A percentile compares a stretch with the other conserved stretches of the same genome.
These are phyloP conservation scores for Drosophila repletoides DNA, from an alignment of 1,140 invertebrate genomes.

Conservation along the genomic window DNA sequence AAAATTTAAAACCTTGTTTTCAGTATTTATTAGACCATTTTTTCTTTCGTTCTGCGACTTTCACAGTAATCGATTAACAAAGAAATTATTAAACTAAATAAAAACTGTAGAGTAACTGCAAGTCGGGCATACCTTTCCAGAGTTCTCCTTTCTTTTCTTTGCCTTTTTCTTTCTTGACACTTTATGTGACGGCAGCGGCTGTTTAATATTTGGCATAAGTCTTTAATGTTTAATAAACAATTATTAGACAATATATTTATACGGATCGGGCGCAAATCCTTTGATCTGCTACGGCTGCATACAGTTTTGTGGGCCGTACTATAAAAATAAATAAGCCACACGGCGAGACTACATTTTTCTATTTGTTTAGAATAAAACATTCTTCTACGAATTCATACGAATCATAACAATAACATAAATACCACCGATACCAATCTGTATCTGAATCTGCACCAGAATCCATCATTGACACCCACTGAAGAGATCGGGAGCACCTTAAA, in stretches of 20 bases:
- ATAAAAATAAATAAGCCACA: conserved; percentile 60
- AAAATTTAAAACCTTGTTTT: too few relatives aligned
- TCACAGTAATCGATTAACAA: too few relatives aligned
- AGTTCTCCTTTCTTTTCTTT: too few relatives aligned
- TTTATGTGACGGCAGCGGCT: conserved; percentile 55
- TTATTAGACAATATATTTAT: conserved; percentile 67
- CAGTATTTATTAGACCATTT: too few relatives aligned
- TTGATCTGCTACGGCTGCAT: conserved; percentile 28
- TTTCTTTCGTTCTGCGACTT: too few relatives aligned
- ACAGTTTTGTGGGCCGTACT: not conserved
- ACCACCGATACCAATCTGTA: not conserved
- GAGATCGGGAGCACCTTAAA: too few relatives aligned
- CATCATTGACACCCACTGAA: too few relatives aligned
- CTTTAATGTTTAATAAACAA: conserved; percentile 80
- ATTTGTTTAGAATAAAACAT: conserved; percentile 43
- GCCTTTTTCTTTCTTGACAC: conserved; percentile 1
- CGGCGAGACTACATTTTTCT: not conserved
- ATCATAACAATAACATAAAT: conserved; percentile 76
- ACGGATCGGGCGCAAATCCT: conserved; percentile 27
- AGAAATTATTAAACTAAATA: too few relatives aligned
- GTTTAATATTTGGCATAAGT: conserved; percentile 57
- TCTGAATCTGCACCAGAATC: too few relatives aligned
- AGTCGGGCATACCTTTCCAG: too few relatives aligned
- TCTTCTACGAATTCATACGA: conserved; percentile 59
- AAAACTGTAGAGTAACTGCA: too few relatives aligned